Conservation (phyloP, 1,140 invertebrate species). For the Thaumatotibia leucotreta region DNA sequence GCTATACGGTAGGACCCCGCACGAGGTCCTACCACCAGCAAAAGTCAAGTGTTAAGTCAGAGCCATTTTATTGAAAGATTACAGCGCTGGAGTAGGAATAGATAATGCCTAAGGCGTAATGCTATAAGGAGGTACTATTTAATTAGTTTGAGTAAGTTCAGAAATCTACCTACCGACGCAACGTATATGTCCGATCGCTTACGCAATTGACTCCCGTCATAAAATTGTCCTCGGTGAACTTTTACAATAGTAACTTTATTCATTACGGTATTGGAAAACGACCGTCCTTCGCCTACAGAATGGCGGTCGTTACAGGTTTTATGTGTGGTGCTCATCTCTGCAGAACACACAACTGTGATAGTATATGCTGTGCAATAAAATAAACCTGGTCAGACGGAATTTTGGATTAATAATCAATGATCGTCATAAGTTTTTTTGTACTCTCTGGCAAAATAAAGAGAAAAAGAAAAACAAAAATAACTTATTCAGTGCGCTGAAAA, state of each 20-base stretch:
- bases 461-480: too few relatives aligned
- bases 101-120: too few relatives aligned
- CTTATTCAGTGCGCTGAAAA: too few relatives aligned
- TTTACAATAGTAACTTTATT: conserved; percentile 13
- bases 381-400: not conserved
- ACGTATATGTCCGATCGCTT: not conserved
- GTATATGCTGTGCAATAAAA: not conserved
- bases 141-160: too few relatives aligned
- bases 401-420: conserved; percentile 3
- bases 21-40: too few relatives aligned
- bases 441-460: too few relatives aligned
- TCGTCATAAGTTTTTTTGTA: not conserved
- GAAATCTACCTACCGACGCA: not conserved
- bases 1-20: too few relatives aligned
- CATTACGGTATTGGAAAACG: conserved; percentile 7
- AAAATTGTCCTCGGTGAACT: not conserved
- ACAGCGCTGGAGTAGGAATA: too few relatives aligned
- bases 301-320: conserved; percentile 8
- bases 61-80: too few relatives aligned
- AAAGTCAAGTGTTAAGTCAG: too few relatives aligned
- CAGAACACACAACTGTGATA: not conserved
- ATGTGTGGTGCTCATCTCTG: conserved; percentile 10
- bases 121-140: too few relatives aligned
- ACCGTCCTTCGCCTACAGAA: not conserved
- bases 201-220: not conserved